Percentiles rank a stretch among this genome's conserved stretches.
phyloP scores from a whole-genome alignment of 2,113 vertebrate genomes.

The Nestor notabilis region DNA sequence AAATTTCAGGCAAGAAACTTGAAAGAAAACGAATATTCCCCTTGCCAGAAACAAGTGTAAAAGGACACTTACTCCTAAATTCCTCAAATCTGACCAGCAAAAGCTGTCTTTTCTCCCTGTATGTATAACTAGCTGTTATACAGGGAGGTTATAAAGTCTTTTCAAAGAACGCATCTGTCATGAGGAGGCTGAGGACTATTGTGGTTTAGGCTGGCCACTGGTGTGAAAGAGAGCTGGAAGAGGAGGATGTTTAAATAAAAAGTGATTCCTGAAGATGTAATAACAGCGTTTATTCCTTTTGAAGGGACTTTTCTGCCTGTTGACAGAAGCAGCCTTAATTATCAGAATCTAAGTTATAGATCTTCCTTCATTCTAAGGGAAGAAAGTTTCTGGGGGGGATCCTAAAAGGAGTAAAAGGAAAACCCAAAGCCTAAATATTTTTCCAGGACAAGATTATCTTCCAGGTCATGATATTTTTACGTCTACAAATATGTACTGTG shows the following conservation, averaged over 20 bases:
- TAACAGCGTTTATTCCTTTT: background rate
- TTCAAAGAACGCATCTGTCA: background rate
- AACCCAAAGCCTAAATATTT: background rate
- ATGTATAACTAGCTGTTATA: background rate
- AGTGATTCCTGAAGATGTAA: background rate
- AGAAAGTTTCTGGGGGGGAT: background rate
- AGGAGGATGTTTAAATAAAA: background rate
- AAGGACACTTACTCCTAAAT: background rate
- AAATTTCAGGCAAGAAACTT: background rate
- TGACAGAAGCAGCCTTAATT: background rate
- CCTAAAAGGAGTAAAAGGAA: background rate
- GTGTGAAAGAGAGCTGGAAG: background rate
- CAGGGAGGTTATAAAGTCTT: background rate
- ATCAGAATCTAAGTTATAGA: background rate
- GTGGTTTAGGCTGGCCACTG: background rate
- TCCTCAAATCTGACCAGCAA: background rate
- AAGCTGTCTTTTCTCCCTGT: background rate
- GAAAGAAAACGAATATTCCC: background rate
- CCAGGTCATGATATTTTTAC: background rate
- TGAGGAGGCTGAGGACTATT: background rate
- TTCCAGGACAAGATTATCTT: background rate
- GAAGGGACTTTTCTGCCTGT: background rate
- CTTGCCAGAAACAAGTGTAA: background rate
- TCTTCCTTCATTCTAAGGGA: background rate
- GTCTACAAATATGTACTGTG: background rate